Percentiles rank a stretch among this genome's conserved stretches.
Evolutionary conservation across 2,113 vertebrate species (phyloP).

Genomic region (Crotalus helleri): DNA sequence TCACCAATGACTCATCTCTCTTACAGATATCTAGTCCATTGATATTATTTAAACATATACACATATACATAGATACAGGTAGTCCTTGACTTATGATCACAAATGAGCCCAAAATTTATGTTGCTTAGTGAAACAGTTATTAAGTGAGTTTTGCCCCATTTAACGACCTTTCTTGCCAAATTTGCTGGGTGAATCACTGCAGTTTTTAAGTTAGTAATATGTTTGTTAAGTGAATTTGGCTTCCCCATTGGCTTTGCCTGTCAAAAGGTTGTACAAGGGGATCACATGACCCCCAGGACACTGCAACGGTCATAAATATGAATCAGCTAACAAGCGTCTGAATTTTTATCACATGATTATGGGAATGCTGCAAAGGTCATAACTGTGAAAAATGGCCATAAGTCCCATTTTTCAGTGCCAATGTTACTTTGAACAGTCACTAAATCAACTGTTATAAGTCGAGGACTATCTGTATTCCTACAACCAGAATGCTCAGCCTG

Average conservation of each 20-base stretch:
- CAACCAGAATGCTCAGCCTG: background rate
- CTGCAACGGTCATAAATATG: background rate
- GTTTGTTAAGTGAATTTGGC: background rate
- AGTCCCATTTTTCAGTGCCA: background rate
- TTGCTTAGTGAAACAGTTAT: too few relatives aligned
- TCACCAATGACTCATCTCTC: background rate
- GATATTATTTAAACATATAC: background rate
- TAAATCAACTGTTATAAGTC: background rate
- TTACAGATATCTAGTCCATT: background rate
- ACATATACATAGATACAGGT: background rate
- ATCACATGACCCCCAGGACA: background rate
- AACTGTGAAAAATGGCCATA: background rate
- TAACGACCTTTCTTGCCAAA: too few relatives aligned
- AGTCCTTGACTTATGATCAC: too few relatives aligned
- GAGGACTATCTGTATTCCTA: background rate
- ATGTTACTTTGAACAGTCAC: background rate
- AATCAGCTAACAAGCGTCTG: background rate
- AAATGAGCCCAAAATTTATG: too few relatives aligned
- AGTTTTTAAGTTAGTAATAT: too few relatives aligned
- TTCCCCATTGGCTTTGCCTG: background rate
- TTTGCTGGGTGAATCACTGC: too few relatives aligned
- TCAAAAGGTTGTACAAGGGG: background rate
- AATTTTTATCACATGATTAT: background rate
- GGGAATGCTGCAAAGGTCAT: background rate
- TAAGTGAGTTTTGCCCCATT: too few relatives aligned